Conservation (phyloP, 2,888 invertebrate species). For the Cloeon dipterum region DNA sequence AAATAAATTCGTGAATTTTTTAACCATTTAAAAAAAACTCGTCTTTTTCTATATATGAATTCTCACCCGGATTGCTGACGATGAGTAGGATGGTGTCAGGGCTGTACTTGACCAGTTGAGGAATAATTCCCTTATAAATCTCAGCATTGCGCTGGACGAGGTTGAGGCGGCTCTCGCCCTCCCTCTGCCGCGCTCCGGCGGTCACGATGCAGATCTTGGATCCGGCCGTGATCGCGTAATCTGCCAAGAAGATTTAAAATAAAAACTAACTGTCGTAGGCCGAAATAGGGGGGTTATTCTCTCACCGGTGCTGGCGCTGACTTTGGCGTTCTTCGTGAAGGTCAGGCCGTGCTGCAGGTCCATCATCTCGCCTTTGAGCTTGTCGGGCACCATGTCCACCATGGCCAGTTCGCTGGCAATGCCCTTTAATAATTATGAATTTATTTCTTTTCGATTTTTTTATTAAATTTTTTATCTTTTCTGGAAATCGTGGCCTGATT, state of each 20-base stretch:
- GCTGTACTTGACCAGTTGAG: slow-evolving; percentile 56
- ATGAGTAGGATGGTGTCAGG: slow-evolving; percentile 67
- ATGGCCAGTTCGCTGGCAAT: slow-evolving; percentile 61
- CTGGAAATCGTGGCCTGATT: not conserved
- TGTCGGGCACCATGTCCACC: slow-evolving; percentile 60
- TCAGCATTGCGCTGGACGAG: slow-evolving; percentile 80
- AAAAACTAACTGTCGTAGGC: too few relatives aligned
- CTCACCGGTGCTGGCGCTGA: slow-evolving; percentile 42
- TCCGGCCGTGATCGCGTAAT: slow-evolving; percentile 52
- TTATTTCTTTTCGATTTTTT: too few relatives aligned
- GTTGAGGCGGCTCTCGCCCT: slow-evolving; percentile 68
- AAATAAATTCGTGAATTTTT: too few relatives aligned
- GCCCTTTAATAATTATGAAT: too few relatives aligned
- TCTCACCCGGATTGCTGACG: slow-evolving; percentile 57
- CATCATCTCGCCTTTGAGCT: slow-evolving; percentile 72
- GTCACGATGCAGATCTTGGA: slow-evolving; percentile 74
- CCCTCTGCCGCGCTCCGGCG: slow-evolving; percentile 74
- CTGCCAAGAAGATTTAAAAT: slow-evolving; percentile 17
- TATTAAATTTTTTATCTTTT: not conserved
- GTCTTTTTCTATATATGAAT: not conserved
- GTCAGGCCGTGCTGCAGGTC: slow-evolving; percentile 76
- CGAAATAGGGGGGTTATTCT: too few relatives aligned
- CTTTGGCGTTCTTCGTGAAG: slow-evolving; percentile 57
- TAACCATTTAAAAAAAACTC: too few relatives aligned
- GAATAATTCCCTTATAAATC: slow-evolving; percentile 67